phyloP scores from a whole-genome alignment of 2,888 invertebrate species.

The Vannuccia rotundouncinata region DNA sequence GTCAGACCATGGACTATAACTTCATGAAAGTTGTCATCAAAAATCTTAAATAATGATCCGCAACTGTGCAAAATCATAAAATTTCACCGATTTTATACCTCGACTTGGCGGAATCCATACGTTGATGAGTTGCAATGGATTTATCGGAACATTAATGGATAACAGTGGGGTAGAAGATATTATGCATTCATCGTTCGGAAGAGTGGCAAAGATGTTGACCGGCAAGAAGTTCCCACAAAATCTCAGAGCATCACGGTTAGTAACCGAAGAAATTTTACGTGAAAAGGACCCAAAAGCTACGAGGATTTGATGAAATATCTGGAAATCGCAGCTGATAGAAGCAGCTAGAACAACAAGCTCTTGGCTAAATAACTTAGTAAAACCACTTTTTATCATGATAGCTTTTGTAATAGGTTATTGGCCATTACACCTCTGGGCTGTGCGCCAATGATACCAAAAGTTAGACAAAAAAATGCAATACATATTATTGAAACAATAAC shows the following conservation, averaged over 20 bases:
- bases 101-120: slow-evolving; percentile 44
- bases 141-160: slow-evolving; percentile 40
- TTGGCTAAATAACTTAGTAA: slow-evolving; percentile 33
- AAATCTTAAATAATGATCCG: no score
- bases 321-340: slow-evolving; percentile 13
- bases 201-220: slow-evolving; percentile 32
- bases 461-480: no score
- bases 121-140: slow-evolving; percentile 44
- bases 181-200: slow-evolving; percentile 32
- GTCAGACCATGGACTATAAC: background rate
- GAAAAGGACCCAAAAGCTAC: background rate
- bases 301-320: slow-evolving; percentile 31
- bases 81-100: slow-evolving; percentile 39
- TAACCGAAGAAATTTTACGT: slow-evolving; percentile 33
- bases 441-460: slow-evolving; percentile 28
- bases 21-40: background rate
- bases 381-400: slow-evolving; percentile 29
- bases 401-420: slow-evolving; percentile 33
- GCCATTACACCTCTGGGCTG: slow-evolving; percentile 35
- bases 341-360: background rate
- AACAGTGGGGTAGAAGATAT: slow-evolving; percentile 36
- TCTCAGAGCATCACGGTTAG: slow-evolving; percentile 32
- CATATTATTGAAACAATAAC: no score
- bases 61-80: no score
- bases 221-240: slow-evolving; percentile 39